Evolutionary conservation across 2,888 invertebrate genomes (phyloP).

Genomic region (Dryocosmus kuriphilus): DNA sequence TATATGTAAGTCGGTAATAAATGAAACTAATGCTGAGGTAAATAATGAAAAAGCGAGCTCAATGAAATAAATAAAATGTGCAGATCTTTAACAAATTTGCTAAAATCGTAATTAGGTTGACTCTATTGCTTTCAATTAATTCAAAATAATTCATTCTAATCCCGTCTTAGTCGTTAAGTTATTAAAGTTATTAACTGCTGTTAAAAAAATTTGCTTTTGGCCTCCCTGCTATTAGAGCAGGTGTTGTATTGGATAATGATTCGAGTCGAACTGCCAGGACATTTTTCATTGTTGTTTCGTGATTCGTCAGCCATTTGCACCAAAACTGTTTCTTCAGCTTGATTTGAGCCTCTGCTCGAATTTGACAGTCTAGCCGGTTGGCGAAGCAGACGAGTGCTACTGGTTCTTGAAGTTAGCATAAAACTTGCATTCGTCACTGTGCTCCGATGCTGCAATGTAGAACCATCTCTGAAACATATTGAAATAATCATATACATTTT

Average conservation of each 20-base stretch:
- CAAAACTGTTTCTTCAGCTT: neutral
- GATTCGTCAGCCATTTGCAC: slow-evolving; percentile 7
- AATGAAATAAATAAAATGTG: neutral
- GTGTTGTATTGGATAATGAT: neutral
- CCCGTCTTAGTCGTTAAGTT: neutral
- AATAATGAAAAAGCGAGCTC: neutral
- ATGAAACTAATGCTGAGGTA: neutral
- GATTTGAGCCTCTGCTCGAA: neutral
- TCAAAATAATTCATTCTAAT: neutral
- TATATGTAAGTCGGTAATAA: neutral
- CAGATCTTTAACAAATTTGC: neutral
- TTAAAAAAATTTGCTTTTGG: neutral
- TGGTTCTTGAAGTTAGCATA: slow-evolving; percentile 1
- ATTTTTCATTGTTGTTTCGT: slow-evolving; percentile 2
- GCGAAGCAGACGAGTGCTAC: neutral
- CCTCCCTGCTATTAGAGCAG: neutral
- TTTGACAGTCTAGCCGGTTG: neutral
- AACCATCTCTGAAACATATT: slow-evolving; percentile 7
- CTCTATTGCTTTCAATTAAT: neutral
- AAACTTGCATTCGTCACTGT: slow-evolving; percentile 1
- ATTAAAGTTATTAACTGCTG: neutral
- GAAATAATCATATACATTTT: neutral
- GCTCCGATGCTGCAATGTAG: neutral
- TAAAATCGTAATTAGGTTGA: neutral
- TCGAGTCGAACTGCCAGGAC: neutral